Conservation (phyloP, 2,113 vertebrate genomes). For the Takifugu bimaculatus region DNA sequence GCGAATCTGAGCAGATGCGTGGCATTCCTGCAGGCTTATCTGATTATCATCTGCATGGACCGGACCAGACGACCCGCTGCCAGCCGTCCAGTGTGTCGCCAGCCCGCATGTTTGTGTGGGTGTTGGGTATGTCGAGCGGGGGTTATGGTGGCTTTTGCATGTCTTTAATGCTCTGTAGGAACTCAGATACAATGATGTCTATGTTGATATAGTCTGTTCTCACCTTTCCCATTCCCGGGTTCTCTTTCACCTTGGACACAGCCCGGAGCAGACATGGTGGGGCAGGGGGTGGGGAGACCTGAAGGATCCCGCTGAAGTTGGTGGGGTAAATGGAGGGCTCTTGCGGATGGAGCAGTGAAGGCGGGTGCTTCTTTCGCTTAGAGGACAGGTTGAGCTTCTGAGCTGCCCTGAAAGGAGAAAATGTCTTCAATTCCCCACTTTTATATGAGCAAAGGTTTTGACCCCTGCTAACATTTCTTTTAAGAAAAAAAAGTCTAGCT, state of each 20-base stretch:
- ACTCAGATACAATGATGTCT: background rate
- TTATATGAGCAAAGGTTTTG: conserved; percentile 5
- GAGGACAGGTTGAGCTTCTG: conserved; percentile 97
- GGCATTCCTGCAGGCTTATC: conserved; percentile 68
- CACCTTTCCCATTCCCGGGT: conserved; percentile 97
- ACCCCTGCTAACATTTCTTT: conserved; percentile 13
- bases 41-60: conserved; percentile 56
- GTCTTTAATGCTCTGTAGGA: background rate
- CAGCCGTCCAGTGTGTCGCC: conserved; percentile 47
- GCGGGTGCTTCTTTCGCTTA: conserved; percentile 92
- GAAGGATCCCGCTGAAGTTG: conserved; percentile 93
- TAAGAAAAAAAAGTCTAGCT: conserved; percentile 33
- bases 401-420: conserved; percentile 81
- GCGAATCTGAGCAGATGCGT: conserved; percentile 30
- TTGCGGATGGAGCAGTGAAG: conserved; percentile 78
- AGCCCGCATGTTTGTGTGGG: conserved; percentile 42
- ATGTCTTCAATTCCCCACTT: background rate
- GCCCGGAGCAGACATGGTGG: conserved; percentile 93
- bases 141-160: conserved; percentile 5
- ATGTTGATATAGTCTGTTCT: conserved; percentile 16
- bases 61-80: conserved; percentile 43
- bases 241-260: conserved; percentile 95
- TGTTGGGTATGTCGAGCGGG: conserved; percentile 1
- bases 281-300: conserved; percentile 87
- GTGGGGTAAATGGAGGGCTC: conserved; percentile 91